Evolutionary conservation across 1,140 invertebrate species (phyloP), one percentile per base, ranked within the genome.

Genomic region (Amyelois transitella): DNA sequence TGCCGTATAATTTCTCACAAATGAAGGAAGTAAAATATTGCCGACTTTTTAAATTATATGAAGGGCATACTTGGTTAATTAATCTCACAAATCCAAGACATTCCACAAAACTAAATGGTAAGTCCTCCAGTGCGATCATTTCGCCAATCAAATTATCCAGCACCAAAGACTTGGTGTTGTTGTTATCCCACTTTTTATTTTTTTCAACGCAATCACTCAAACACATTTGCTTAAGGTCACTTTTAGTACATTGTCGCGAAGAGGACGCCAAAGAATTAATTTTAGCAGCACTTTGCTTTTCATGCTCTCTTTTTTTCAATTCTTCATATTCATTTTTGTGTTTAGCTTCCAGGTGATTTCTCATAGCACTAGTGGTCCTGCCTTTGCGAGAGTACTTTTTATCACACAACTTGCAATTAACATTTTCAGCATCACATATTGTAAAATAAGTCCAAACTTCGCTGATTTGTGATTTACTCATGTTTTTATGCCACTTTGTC

Each of bases 1-100:
- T n/a, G n/a, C n/a, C n/a, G 48, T 65, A 67, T 67, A 67, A 60
- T 65, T 65, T 53, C 17, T 66, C 61, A 53, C 57, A 66, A 51
- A 71, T 68, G 38, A 61, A 60, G 3, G 51, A 60, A 65, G 58
- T 65, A 53, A 65, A 65, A 65, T 61, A 65, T 57, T 61, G 58
- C 32, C 62, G 62, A 58, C 18, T 44, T 55, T 61, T 65, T n/a
- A n/a, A n/a, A n/a, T n/a, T n/a, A n/a, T n/a, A n/a, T 21, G 48
- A 52, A 18, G 53, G 53, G 43, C 50, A 52, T 43, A 61, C 47
- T 53, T 64, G 50, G 47, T 64, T 59, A 45, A 64, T 59, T 49
- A 64, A 51, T 60, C 58, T 60, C 52, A 58, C 55, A 61, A 61
- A 61, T 61, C 58, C 62, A 61, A 50, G 55, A 43, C 50, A 64